These are phyloP conservation scores for Bovichtus diacanthus DNA, from an alignment of 2,797 vertebrate species.

Conservation along the genomic window DNA sequence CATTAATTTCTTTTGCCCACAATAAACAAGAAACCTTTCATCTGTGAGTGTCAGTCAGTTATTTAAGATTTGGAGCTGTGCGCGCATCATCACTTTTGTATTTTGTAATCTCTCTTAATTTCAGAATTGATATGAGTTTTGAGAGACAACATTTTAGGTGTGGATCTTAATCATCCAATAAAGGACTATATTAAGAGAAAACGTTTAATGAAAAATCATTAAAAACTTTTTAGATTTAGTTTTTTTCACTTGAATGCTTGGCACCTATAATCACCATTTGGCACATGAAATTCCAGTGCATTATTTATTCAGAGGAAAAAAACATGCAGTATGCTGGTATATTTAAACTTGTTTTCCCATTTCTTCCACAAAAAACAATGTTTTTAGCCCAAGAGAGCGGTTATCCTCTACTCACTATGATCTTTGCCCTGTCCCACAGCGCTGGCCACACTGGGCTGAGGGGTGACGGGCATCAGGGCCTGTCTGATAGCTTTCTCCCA, in stretches of 20 bases:
- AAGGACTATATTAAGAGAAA: neutral
- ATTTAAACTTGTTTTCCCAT: neutral
- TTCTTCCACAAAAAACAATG: neutral
- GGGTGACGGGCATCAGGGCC: conserved; percentile 98
- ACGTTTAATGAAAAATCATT: neutral
- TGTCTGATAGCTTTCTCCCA: conserved; percentile 99
- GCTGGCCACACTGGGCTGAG: conserved; percentile 93
- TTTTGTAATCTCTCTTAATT: neutral
- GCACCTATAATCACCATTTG: neutral
- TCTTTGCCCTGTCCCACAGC: conserved; percentile 93
- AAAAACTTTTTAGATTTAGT: neutral
- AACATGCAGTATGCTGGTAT: neutral
- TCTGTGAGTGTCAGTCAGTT: no score
- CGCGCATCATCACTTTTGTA: no score
- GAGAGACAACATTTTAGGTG: no score
- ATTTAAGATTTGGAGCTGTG: no score
- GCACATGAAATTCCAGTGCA: neutral
- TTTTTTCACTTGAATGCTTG: neutral
- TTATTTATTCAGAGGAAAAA: neutral
- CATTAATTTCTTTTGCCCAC: no score
- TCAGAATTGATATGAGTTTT: neutral
- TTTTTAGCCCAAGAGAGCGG: neutral
- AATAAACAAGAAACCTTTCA: no score
- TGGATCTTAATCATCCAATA: neutral
- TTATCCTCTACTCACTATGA: conserved; percentile 90